A percentile compares a stretch with the other conserved stretches of the same genome.
These are phyloP conservation scores for Cynocephalus volans DNA, from an alignment of 2,113 vertebrate species.

Conservation along the genomic window DNA sequence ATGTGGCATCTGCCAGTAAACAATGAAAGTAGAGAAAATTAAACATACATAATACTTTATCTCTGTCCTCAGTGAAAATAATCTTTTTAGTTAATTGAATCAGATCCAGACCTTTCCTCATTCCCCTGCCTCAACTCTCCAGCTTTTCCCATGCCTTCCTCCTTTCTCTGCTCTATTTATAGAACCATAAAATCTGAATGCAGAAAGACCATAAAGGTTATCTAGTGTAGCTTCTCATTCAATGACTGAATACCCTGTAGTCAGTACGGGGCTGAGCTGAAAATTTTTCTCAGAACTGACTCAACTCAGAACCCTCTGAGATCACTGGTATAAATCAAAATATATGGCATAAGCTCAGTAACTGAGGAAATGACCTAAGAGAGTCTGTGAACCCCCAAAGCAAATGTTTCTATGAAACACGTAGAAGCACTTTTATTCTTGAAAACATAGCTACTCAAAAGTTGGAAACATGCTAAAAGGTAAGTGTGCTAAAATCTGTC, in stretches of 20 bases:
- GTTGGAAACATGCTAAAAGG: background rate
- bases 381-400: background rate
- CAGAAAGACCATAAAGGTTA: constrained; percentile 35
- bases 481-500: background rate
- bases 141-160: constrained; percentile 22
- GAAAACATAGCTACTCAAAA: constrained; percentile 22
- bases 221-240: background rate
- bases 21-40: constrained; percentile 24
- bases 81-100: constrained; percentile 41
- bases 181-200: background rate
- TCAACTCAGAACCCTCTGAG: background rate
- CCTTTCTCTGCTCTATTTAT: background rate
- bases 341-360: background rate
- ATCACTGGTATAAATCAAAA: background rate
- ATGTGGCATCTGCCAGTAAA: background rate
- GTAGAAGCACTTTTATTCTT: background rate
- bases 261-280: background rate
- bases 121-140: background rate
- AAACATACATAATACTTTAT: background rate
- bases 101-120: background rate
- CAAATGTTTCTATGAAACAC: background rate
- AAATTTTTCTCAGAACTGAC: background rate
- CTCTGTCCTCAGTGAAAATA: background rate
- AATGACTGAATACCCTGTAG: background rate
- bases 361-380: constrained; percentile 39